Evolutionary conservation across 2,113 vertebrate genomes (phyloP).

Genomic region (Neogobius melanostomus): DNA sequence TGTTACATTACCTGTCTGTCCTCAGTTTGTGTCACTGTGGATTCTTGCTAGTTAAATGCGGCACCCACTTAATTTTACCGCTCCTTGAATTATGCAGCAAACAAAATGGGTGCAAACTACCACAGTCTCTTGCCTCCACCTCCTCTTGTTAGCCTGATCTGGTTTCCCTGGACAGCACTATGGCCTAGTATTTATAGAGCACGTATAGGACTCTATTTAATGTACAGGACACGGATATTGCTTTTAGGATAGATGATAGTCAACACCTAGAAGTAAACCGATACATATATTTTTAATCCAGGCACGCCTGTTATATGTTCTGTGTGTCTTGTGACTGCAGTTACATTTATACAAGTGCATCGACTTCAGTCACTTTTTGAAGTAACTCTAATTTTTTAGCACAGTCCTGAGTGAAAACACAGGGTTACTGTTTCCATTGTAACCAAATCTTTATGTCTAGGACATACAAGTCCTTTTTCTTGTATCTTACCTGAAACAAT

Average conservation of each 20-base stretch:
- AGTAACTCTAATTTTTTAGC: too few species aligned
- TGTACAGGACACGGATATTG: not conserved
- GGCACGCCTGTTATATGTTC: not conserved
- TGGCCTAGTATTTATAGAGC: not conserved
- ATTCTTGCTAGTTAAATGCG: slow-evolving; percentile 42
- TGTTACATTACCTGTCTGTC: slow-evolving; percentile 55
- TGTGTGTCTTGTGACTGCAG: slow-evolving; percentile 8
- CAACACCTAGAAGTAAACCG: slow-evolving; percentile 2
- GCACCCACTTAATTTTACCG: slow-evolving; percentile 21
- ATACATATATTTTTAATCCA: slow-evolving; percentile 9
- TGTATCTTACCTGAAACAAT: too few species aligned
- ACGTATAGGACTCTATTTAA: slow-evolving; percentile 5
- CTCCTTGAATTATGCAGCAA: slow-evolving; percentile 66
- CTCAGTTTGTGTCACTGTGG: slow-evolving; percentile 17
- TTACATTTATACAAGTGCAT: too few species aligned
- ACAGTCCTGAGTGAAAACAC: too few species aligned
- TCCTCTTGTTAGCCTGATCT: slow-evolving; percentile 4
- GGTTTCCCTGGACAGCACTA: slow-evolving; percentile 6
- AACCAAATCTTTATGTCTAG: too few species aligned
- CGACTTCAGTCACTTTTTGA: too few species aligned
- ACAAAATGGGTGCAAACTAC: slow-evolving; percentile 55
- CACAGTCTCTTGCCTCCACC: not conserved
- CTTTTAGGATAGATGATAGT: not conserved
- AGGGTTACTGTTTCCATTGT: too few species aligned
- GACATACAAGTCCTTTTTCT: too few species aligned